These are phyloP conservation scores for Protophormia terraenovae DNA, from an alignment of 2,888 invertebrate species.

Conservation along the genomic window DNA sequence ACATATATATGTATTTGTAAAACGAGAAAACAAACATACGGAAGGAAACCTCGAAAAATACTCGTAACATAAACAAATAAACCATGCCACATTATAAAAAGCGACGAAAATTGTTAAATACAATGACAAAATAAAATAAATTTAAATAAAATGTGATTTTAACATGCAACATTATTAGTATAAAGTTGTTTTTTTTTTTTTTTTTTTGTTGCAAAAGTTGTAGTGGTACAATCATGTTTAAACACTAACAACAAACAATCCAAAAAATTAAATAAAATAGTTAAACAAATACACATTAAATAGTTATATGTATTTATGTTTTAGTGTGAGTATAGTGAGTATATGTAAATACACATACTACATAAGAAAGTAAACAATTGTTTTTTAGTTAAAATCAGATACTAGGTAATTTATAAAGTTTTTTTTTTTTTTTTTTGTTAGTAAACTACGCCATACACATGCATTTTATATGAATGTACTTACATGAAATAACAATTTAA, in stretches of 20 bases:
- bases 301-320: constrained; percentile 21
- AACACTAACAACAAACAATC: not conserved
- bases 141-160: constrained; percentile 56
- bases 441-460: constrained; percentile 20
- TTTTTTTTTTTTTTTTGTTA: too few relatives aligned
- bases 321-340: too few relatives aligned
- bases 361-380: constrained; percentile 52
- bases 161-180: constrained; percentile 51
- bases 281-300: not conserved
- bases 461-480: constrained; percentile 9
- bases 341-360: too few relatives aligned
- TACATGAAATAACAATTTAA: not conserved
- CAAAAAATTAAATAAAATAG: too few relatives aligned
- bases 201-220: not conserved
- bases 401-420: constrained; percentile 58
- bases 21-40: not conserved
- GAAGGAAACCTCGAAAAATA: not conserved
- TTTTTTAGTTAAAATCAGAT: constrained; percentile 63
- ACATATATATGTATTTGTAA: too few relatives aligned
- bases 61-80: not conserved
- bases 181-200: not conserved
- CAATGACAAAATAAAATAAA: constrained; percentile 57
- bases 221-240: not conserved
- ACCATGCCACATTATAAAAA: constrained; percentile 43
- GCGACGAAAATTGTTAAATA: constrained; percentile 54